Base-by-base conservation (phyloP, 1,140 invertebrate species). In the Heliconius hermathena region DNA sequence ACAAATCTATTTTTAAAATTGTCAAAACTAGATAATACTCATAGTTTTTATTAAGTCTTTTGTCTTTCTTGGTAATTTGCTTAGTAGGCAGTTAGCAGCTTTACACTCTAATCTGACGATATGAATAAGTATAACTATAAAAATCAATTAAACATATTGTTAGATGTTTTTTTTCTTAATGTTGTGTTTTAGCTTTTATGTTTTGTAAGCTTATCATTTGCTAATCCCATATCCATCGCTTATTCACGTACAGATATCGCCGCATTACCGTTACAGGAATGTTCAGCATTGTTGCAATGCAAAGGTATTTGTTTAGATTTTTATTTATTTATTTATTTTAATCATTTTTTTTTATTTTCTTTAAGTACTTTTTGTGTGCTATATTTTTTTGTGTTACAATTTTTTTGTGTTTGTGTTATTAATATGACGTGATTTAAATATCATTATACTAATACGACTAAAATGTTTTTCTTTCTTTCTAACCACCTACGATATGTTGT, bases 261-360 rank as follows among this genome's bases (percentile, higher is more conserved):
- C 89, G 89, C 85, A 88, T 78, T 92, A 92, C 85, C 87, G 91
- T 82, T 94, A 94, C 89, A 90, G 91, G 83, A 92, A 92, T 87
- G 82, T 84, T 75, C 91, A 91, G 84, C 89, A 92, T 89, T 94
- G 88, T 92, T 94, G 91, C 83, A 93, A 91, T 87, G 84, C 87
- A 76, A 92, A 94, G 92, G 92, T 94, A 92, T 85, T 83, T 85
- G 80, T 85, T 76, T 82, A 84, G 66, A 77, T 82, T 80, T 85
- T 83, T 86, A 77, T 77, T 33, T 46, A 46, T 13, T 46, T 13
- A 46, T 52, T 81, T 79, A 77, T 74, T 78, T 79, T 83, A 77
- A 46, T 75, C 78, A 77, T 26, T 49, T 46, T 71, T n/a, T 73
- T 78, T 8, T 41, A 46, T 4, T 3, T 77, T 22, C 8, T 0